These are phyloP conservation scores for Ctenopoma multispine DNA, from an alignment of 2,797 vertebrate species.

Conservation along the genomic window DNA sequence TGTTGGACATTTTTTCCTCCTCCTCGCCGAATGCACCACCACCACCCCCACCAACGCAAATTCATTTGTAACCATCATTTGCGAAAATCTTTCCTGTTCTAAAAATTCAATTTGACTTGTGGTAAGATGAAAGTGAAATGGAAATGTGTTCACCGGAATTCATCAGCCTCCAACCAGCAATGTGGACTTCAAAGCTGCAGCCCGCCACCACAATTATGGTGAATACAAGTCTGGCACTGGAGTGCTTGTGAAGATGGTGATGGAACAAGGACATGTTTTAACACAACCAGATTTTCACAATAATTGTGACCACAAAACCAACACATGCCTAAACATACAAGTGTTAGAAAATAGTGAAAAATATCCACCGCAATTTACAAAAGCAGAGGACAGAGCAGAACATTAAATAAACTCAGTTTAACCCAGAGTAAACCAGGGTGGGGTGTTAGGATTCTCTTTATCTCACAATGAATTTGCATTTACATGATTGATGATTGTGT, in stretches of 20 bases:
- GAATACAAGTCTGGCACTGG: slow-evolving; percentile 32
- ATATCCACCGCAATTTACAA: background rate
- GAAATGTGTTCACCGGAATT: slow-evolving; percentile 73
- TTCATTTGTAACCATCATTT: slow-evolving; percentile 38
- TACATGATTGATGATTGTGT: too few relatives aligned
- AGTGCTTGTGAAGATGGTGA: slow-evolving; percentile 32
- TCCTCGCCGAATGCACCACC: slow-evolving; percentile 22
- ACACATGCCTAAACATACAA: slow-evolving; percentile 13
- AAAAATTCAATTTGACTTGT: slow-evolving; percentile 66
- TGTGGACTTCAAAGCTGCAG: slow-evolving; percentile 73
- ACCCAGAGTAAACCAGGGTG: background rate
- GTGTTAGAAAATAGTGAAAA: background rate
- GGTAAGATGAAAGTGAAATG: slow-evolving; percentile 74
- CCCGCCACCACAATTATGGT: slow-evolving; percentile 57
- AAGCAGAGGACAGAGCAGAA: background rate
- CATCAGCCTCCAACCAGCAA: slow-evolving; percentile 65
- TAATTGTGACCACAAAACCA: background rate
- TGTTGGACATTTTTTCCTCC: slow-evolving; percentile 51
- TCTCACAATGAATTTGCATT: too few relatives aligned
- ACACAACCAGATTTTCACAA: background rate
- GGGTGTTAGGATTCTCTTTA: too few relatives aligned
- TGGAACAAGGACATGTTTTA: slow-evolving; percentile 19
- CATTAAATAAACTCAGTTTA: background rate
- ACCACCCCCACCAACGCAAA: slow-evolving; percentile 22
- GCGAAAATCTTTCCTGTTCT: slow-evolving; percentile 48